Evolutionary conservation across 2,113 vertebrate genomes (phyloP), one percentile per base, ranked within the genome.

Genomic region (Eretmochelys imbricata): DNA sequence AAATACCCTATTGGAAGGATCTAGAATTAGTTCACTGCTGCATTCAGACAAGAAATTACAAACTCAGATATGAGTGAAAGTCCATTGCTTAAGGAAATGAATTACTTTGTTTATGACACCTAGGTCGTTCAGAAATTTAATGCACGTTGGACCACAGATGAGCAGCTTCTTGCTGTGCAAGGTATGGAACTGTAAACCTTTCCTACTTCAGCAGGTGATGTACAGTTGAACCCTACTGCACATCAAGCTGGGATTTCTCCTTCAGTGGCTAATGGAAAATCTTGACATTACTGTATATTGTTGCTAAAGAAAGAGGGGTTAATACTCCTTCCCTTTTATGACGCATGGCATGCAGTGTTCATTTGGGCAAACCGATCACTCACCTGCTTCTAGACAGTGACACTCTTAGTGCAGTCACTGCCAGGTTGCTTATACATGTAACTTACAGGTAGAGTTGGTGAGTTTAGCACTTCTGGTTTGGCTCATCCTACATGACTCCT

Each of bases 141-240:
- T 79, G 99, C 99, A 13, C 99, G 99, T 54, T 99, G 99, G 99
- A 99, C 99, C 89, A 99, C 99, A 0, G 99, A 99, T 90, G 99
- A 99, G 95, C 99, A 99, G 96, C 99, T 99, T 80, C 99, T 99
- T 10, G 99, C 99, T 3, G 99, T 99, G 29, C 99, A 99, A 99
- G 99, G 99, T 99, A 98, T 46, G 94, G n/a, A 31, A 38, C 76
- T 92, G 24, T 3, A 53, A 49, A 35, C 62, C 19, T n/a, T 89
- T 78, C 49, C 24, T 89, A 22, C 29, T 54, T 42, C 35, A 53
- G 75, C 20, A 91, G 35, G 59, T 87, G 88, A 35, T 4, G n/a
- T 72, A 72, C 89, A 78, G n/a, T 72, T 24, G 85, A 90, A 93
- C 31, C 38, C 48, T 80, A 22, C 38, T 62, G 65, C 27, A 38